phyloP scores from a whole-genome alignment of 2,113 vertebrate species.

The Burhinus oedicnemus region DNA sequence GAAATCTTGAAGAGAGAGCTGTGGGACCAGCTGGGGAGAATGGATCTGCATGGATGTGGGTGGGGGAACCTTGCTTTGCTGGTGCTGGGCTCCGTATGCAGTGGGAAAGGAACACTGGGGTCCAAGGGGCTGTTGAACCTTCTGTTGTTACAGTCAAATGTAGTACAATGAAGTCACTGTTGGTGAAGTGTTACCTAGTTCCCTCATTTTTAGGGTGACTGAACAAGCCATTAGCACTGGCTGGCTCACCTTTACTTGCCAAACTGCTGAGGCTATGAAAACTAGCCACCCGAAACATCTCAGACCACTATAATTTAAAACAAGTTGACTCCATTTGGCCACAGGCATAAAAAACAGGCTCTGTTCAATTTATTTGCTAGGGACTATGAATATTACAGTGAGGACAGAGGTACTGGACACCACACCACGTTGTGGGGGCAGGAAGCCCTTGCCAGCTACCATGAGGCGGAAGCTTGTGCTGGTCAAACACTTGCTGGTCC shows the following conservation, averaged over 20 bases:
- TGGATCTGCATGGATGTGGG: not conserved
- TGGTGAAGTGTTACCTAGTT: not conserved
- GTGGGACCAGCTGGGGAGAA: not conserved
- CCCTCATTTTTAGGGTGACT: not conserved
- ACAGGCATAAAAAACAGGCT: not conserved
- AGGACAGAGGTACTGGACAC: constrained; percentile 38
- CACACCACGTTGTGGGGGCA: not conserved
- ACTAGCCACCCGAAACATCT: not conserved
- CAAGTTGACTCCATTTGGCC: not conserved
- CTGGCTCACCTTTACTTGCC: not conserved
- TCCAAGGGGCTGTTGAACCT: not conserved
- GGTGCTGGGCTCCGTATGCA: not conserved
- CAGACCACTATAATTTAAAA: not conserved
- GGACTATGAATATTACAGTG: constrained; percentile 54
- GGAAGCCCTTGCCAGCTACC: constrained; percentile 27
- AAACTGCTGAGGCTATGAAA: not conserved
- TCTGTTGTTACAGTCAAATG: not conserved
- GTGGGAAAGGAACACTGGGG: not conserved
- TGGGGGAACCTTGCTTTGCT: not conserved
- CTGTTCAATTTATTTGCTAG: constrained; percentile 34
- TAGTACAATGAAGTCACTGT: not conserved
- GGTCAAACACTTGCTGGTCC: constrained; percentile 64
- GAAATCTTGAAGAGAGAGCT: not conserved
- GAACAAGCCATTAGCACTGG: not conserved
- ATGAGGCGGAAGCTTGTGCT: constrained; percentile 17